Evolutionary conservation across 1,140 invertebrate species (phyloP), one percentile per base, ranked within the genome.

Genomic region (Oryzaephilus surinamensis): DNA sequence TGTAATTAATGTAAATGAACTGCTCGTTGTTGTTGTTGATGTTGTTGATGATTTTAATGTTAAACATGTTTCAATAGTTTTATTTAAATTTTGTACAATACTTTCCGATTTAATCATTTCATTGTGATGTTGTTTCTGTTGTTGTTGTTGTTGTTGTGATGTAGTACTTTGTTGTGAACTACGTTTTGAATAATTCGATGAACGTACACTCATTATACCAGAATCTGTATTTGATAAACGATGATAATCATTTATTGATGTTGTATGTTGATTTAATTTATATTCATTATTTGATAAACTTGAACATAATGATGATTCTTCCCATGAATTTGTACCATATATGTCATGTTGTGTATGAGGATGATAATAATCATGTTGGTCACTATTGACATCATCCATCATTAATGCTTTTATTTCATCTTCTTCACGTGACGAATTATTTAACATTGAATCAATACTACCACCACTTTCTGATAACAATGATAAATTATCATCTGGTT

Each of bases 381-480:
- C 6, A 29, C 6, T 1, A 7, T 7, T 1, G 2, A 12, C 27
- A 6, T 15, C 14, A 2, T 31, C 11, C 16, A 6, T 76, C 63
- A 76, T 72, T 34, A 76, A 69, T 45, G 60, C 76, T 48, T 69
- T 65, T 21, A 77, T 70, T 63, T 79, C 76, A 24, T 65, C 62
- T 32, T 80, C 78, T 51, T 86, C 83, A 46, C 84, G 81, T 31
- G 79, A 74, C 4, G 83, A 85, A 41, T 83, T 79, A 63, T 87
- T 88, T 32, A 87, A 59, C 52, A 85, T 81, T 0, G 84, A 89
- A 61, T 90, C 86, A 43, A 87, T 63, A 41, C 84, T 87, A 21
- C 84, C 84, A 45, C 81, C 82, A 44, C 77, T 80, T 33, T 76
- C 77, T 23, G 77, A 81, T 32, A 82, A 66, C 18, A 82, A 64